A percentile compares a stretch with the other conserved stretches of the same genome.
These are phyloP conservation scores for Brachypteracias leptosomus DNA, from an alignment of 2,113 vertebrate genomes.

Conservation along the genomic window DNA sequence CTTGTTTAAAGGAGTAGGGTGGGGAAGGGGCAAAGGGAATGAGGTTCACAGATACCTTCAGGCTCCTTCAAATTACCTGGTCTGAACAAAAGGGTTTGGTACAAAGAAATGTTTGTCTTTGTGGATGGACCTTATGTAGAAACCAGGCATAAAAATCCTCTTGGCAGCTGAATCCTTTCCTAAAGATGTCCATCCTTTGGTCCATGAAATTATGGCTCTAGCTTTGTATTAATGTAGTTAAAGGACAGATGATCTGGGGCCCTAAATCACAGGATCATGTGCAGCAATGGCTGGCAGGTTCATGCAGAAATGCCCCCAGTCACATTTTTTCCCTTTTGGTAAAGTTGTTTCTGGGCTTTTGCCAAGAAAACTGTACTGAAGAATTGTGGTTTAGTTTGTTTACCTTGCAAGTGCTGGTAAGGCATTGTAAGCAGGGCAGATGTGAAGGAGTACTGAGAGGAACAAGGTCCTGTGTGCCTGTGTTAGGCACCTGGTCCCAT, in stretches of 20 bases:
- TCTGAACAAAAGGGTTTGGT: not conserved
- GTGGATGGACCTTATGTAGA: not conserved
- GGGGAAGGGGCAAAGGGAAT: not conserved
- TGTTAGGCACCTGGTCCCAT: not conserved
- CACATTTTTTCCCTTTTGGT: not conserved
- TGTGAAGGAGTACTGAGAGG: not conserved
- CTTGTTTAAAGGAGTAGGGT: not conserved
- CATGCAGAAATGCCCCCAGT: not conserved
- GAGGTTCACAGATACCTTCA: not conserved
- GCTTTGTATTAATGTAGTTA: not conserved
- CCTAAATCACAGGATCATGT: not conserved
- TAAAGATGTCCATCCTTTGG: not conserved
- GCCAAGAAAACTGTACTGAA: not conserved
- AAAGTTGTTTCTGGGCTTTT: not conserved
- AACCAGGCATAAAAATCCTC: not conserved
- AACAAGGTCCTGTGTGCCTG: not conserved
- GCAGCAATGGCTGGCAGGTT: not conserved
- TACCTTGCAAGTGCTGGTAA: not conserved
- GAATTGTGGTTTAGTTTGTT: not conserved
- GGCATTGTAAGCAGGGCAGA: not conserved
- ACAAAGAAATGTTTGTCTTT: not conserved
- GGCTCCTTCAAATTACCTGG: not conserved
- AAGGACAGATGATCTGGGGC: not conserved
- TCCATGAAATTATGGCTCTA: not conserved
- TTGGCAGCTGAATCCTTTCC: not conserved